A percentile compares a stretch with the other conserved stretches of the same genome.
These are phyloP conservation scores for Protonibea diacanthus DNA, from an alignment of 2,797 vertebrate genomes.

Conservation along the genomic window DNA sequence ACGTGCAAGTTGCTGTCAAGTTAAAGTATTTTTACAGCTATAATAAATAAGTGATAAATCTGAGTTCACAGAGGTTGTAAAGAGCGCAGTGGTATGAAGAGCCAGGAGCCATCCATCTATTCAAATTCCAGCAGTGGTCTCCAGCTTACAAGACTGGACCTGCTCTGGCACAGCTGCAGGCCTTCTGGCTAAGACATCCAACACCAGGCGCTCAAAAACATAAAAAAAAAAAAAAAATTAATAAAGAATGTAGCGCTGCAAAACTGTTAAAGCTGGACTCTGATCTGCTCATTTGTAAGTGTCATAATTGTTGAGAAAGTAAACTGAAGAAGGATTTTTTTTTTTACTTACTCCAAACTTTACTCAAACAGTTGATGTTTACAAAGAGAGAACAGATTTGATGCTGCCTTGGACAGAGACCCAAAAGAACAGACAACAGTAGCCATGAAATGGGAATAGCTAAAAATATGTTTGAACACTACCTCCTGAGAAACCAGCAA, in stretches of 20 bases:
- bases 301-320: neutral
- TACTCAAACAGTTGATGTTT: constrained; percentile 66
- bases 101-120: constrained; percentile 13
- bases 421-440: constrained; percentile 22
- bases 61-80: neutral
- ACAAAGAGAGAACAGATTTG: constrained; percentile 58
- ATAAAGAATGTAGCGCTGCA: neutral
- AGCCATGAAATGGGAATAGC: neutral
- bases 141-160: constrained; percentile 30
- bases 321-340: constrained; percentile 25
- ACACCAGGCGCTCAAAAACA: constrained; percentile 2
- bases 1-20: no score
- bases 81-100: neutral
- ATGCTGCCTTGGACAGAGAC: constrained; percentile 15
- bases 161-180: constrained; percentile 40
- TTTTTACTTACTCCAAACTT: constrained; percentile 52
- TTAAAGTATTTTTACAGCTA: neutral
- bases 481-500: constrained; percentile 18
- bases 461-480: constrained; percentile 7
- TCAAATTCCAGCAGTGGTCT: constrained; percentile 37
- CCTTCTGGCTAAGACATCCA: constrained; percentile 26
- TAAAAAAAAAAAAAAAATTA: neutral
- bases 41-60: constrained; percentile 6
- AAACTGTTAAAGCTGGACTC: neutral
- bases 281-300: neutral